phyloP scores from a whole-genome alignment of 1,140 invertebrate species.

The Bilobella aurantiaca region DNA sequence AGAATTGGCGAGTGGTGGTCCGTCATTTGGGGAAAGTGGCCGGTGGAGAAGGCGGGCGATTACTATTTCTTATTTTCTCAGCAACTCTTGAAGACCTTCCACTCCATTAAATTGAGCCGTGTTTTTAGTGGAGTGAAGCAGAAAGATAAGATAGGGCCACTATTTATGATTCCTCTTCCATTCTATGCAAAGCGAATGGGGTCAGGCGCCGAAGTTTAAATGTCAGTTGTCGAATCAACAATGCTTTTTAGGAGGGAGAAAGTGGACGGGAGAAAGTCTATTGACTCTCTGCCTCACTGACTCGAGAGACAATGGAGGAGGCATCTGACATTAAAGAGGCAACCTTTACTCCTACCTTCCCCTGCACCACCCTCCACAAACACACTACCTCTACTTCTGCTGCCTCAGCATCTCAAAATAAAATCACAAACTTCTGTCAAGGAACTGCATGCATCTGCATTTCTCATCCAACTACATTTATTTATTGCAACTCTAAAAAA shows the following conservation, averaged over 20 bases:
- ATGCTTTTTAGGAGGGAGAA: background rate
- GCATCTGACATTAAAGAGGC: background rate
- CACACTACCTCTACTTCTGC: background rate
- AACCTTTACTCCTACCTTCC: background rate
- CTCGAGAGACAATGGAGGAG: background rate
- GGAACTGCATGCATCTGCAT: conserved; percentile 1
- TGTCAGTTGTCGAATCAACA: too few species aligned
- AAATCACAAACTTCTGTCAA: conserved; percentile 1
- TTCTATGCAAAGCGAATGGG: too few species aligned
- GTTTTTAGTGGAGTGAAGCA: background rate
- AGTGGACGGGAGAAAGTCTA: background rate
- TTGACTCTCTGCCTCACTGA: background rate
- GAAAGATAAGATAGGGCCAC: background rate
- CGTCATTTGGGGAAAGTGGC: too few species aligned
- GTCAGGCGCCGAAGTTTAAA: too few species aligned
- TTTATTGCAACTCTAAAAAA: conserved; percentile 6
- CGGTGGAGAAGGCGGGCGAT: too few species aligned
- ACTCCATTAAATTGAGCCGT: conserved; percentile 1
- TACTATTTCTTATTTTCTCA: too few species aligned
- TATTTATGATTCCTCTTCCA: background rate
- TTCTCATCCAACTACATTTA: background rate
- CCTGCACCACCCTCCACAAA: background rate
- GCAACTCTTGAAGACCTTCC: too few species aligned
- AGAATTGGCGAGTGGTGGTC: too few species aligned
- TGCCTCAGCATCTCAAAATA: background rate